Percentiles rank a stretch among this genome's conserved stretches.
phyloP scores from a whole-genome alignment of 2,888 invertebrate species.

The Epiblema foenella region DNA sequence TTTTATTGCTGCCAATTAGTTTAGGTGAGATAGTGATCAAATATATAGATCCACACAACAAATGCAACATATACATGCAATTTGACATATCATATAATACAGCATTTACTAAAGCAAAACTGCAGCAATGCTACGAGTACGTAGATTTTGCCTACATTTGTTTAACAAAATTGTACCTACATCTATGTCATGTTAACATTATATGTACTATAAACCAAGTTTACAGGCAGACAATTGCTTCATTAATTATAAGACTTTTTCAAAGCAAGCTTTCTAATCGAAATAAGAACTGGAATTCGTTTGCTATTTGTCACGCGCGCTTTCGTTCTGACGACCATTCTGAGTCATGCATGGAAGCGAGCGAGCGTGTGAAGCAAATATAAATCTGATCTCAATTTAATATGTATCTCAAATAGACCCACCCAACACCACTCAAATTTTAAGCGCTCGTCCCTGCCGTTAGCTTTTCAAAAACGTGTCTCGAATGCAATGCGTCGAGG shows the following conservation, averaged over 20 bases:
- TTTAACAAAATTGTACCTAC: no score
- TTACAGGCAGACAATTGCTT: slow-evolving; percentile 13
- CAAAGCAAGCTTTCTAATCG: not conserved
- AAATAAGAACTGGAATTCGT: not conserved
- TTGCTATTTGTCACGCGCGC: not conserved
- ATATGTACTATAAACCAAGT: not conserved
- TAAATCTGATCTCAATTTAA: no score
- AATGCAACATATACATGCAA: no score
- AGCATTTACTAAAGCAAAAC: no score
- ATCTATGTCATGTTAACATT: no score
- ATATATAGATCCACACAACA: no score
- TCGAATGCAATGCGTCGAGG: slow-evolving; percentile 49
- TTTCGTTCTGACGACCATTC: not conserved
- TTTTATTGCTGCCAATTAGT: no score
- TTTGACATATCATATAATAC: no score
- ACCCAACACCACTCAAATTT: slow-evolving; percentile 20
- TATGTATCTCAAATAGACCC: not conserved
- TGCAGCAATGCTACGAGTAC: no score
- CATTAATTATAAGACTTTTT: slow-evolving; percentile 18
- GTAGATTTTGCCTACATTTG: no score
- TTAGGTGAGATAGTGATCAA: no score
- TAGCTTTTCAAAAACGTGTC: slow-evolving; percentile 46
- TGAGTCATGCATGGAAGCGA: not conserved
- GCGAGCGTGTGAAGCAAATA: no score
- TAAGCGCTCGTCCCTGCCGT: slow-evolving; percentile 26